Evolutionary conservation across 2,113 vertebrate genomes (phyloP), one percentile per base, ranked within the genome.

Genomic region (Erythrocercus mccallii): DNA sequence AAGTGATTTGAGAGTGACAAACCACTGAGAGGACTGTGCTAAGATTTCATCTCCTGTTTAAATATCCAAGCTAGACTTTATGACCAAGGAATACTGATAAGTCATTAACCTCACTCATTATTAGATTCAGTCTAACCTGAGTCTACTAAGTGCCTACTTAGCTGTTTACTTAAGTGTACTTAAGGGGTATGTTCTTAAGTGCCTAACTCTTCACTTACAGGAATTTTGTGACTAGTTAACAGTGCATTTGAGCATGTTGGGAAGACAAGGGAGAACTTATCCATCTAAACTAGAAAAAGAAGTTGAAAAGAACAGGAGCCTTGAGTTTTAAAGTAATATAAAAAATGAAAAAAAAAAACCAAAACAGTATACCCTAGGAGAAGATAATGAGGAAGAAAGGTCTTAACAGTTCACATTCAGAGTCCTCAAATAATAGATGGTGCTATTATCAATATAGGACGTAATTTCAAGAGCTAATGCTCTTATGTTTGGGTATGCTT

Each of bases 141-240:
- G 57, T 94, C 90, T 81, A 15, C 79, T 44, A 94, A 96, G 94
- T 96, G 95, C 90, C 95, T 96, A 44, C 48, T 72, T 88, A 93
- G 68, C 4, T 24, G 74, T 95, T 86, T 91, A 76, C 69, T 73
- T n/a, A 37, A 82, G 80, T 65, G 72, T 87, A 4, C 86, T 91
- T 89, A 73, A 89, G 60, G 47, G 12, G 2, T 87, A 50, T 62
- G 51, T 84, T 50, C 71, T 77, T 94, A 70, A 92, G 88, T 90
- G 93, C 88, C 88, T 93, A 83, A 86, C 27, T 92, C 68, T 86
- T 92, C 71, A 68, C 16, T 80, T 70, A 38, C 0, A 37, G 31
- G 57, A 71, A 40, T 81, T 83, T 71, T 4, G 0, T 62, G 30
- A 53, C 68, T 73, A 81, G n/a, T 70, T 80, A 86, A 51, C 42